Conservation (phyloP, 1,140 invertebrate species). For the Oreohelix idahoensis region DNA sequence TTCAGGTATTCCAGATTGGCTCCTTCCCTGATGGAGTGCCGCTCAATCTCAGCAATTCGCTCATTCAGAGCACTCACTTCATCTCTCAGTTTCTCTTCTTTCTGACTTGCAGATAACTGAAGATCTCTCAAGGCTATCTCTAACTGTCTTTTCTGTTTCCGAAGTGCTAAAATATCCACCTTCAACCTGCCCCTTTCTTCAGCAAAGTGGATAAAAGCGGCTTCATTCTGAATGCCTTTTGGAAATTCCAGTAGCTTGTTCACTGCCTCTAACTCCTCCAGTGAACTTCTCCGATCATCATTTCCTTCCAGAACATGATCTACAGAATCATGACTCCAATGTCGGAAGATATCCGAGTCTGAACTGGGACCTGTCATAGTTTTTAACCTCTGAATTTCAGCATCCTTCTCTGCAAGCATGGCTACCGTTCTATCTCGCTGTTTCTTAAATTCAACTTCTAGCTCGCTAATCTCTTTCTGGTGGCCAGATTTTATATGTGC, state of each 20-base stretch:
- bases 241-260: constrained; percentile 57
- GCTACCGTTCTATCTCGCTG: constrained; percentile 85
- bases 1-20: constrained; percentile 92
- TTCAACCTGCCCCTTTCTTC: constrained; percentile 87
- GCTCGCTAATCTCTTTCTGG: constrained; percentile 76
- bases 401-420: constrained; percentile 85
- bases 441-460: constrained; percentile 84
- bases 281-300: constrained; percentile 34
- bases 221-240: constrained; percentile 62
- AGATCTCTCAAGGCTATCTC: constrained; percentile 81
- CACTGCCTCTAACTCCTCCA: constrained; percentile 63
- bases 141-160: constrained; percentile 82
- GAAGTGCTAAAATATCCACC: constrained; percentile 82
- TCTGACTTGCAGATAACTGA: constrained; percentile 76
- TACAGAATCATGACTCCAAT: background rate
- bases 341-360: constrained; percentile 26
- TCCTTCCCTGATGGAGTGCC: constrained; percentile 85
- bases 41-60: constrained; percentile 79
- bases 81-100: constrained; percentile 77
- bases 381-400: constrained; percentile 81
- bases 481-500: constrained; percentile 74
- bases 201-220: constrained; percentile 85
- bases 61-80: constrained; percentile 76
- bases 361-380: constrained; percentile 32
- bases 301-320: background rate